Conservation (phyloP, 2,888 invertebrate species). For the Panzeria rudis region DNA sequence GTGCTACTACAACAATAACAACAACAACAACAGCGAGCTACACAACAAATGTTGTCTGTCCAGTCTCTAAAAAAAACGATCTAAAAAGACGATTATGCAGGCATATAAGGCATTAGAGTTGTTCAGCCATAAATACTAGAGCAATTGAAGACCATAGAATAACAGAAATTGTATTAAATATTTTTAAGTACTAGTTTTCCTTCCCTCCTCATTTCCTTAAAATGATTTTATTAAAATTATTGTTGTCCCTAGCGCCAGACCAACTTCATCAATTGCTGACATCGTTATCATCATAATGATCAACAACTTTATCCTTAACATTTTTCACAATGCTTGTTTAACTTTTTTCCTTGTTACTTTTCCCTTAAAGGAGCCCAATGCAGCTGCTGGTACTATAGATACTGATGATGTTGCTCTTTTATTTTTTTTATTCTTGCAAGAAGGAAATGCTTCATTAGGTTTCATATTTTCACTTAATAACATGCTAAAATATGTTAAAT, state of each 20-base stretch:
- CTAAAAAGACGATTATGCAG: slow-evolving; percentile 27
- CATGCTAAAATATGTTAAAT: slow-evolving; percentile 67
- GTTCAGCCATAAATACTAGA: slow-evolving; percentile 34
- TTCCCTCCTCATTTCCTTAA: not conserved
- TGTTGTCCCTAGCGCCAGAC: slow-evolving; percentile 24
- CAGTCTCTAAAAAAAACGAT: too few species aligned
- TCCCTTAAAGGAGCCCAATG: not conserved
- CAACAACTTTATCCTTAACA: slow-evolving; percentile 68
- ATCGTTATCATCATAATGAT: slow-evolving; percentile 31
- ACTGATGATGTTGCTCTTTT: slow-evolving; percentile 2
- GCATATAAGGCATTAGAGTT: slow-evolving; percentile 47
- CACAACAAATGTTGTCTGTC: slow-evolving; percentile 38
- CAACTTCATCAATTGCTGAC: slow-evolving; percentile 36
- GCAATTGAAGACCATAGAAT: slow-evolving; percentile 18
- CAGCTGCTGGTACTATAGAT: not conserved
- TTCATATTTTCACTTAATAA: slow-evolving; percentile 66
- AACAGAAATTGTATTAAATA: slow-evolving; percentile 40
- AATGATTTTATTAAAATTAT: slow-evolving; percentile 30
- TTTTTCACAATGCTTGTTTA: slow-evolving; percentile 46
- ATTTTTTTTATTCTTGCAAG: too few species aligned
- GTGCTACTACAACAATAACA: slow-evolving; percentile 31
- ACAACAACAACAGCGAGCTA: not conserved
- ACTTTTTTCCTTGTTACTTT: slow-evolving; percentile 40
- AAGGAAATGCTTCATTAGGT: slow-evolving; percentile 60
- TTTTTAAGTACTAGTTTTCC: slow-evolving; percentile 3